phyloP scores from a whole-genome alignment of 2,797 vertebrate species.

The Tympanoctomys barrerae region DNA sequence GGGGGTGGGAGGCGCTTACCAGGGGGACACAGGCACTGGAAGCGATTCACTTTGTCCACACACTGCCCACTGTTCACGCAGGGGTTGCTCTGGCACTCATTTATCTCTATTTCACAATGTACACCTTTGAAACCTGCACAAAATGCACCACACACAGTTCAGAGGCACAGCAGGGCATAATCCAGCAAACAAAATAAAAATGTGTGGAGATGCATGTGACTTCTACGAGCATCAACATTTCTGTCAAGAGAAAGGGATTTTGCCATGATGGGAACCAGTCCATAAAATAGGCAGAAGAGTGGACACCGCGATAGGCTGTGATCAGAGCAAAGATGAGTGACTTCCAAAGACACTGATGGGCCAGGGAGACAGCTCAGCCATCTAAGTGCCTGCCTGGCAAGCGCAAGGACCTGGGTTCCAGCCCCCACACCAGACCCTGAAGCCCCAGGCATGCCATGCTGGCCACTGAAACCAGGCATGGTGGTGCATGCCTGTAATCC shows the following conservation, averaged over 20 bases:
- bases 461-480: too few species aligned
- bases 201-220: not conserved
- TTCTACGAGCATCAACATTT: not conserved
- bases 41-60: conserved; percentile 94
- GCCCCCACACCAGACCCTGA: too few species aligned
- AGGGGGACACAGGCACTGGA: conserved; percentile 95
- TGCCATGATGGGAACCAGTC: not conserved
- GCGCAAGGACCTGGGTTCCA: too few species aligned
- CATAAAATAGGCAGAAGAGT: not conserved
- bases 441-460: too few species aligned
- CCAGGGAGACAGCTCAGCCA: too few species aligned
- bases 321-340: too few species aligned
- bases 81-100: conserved; percentile 96
- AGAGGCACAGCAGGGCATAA: not conserved
- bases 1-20: conserved; percentile 88
- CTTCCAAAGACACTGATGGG: not conserved
- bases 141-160: conserved; percentile 67
- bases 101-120: conserved; percentile 94
- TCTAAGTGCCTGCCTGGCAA: too few species aligned
- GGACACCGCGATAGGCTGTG: not conserved
- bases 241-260: not conserved
- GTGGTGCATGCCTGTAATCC: too few species aligned
- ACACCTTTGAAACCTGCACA: conserved; percentile 94
- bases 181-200: conserved; percentile 24
- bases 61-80: conserved; percentile 96